These are phyloP conservation scores for Platalea minor DNA, from an alignment of 2,797 vertebrate genomes.

Conservation along the genomic window DNA sequence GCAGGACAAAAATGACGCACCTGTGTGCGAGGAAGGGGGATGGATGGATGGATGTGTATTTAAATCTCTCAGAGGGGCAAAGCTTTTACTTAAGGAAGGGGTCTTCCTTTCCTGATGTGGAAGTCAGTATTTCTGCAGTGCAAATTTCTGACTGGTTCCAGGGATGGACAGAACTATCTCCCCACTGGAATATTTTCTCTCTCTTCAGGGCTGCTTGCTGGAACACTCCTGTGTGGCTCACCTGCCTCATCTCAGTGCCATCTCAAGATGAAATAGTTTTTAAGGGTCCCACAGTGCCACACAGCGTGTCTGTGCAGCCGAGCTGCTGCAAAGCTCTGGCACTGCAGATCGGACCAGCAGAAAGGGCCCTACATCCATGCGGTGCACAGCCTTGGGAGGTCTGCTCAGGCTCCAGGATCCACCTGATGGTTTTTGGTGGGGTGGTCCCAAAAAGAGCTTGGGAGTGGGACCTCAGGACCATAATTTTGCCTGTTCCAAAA, in stretches of 20 bases:
- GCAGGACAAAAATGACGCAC: background rate
- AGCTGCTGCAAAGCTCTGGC: background rate
- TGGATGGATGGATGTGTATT: background rate
- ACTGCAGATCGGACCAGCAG: fast-evolving
- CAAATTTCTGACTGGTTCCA: background rate
- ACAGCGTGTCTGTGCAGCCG: fast-evolving
- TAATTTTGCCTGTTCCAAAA: background rate
- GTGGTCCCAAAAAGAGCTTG: background rate
- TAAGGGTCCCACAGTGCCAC: fast-evolving
- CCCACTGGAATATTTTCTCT: background rate
- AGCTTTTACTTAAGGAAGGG: background rate
- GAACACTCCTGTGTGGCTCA: background rate
- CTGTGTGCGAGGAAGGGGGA: background rate
- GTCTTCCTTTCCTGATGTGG: background rate
- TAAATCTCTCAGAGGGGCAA: background rate
- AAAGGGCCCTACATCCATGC: background rate
- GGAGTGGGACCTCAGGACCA: background rate
- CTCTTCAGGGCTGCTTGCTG: background rate
- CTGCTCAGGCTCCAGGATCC: background rate
- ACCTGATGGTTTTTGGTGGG: background rate
- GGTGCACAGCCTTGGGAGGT: background rate
- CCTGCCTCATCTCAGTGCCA: background rate
- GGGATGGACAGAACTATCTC: background rate
- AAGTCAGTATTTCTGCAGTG: background rate
- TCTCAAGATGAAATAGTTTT: too few species aligned